Conservation (phyloP, 2,888 invertebrate genomes). For the Hypena proboscidalis region DNA sequence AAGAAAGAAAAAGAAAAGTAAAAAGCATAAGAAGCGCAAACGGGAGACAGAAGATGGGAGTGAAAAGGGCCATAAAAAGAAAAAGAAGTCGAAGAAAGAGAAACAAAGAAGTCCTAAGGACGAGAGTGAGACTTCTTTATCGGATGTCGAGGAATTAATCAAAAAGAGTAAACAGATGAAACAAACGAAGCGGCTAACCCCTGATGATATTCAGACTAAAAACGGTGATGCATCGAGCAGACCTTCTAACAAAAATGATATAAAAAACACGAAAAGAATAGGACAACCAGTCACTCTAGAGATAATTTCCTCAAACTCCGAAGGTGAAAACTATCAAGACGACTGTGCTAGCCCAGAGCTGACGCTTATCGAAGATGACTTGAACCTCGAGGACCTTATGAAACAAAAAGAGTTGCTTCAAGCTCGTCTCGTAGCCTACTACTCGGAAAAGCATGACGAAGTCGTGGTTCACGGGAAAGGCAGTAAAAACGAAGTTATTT, state of each 20-base stretch:
- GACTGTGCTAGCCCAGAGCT: constrained; percentile 90
- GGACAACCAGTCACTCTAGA: constrained; percentile 75
- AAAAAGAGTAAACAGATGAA: constrained; percentile 61
- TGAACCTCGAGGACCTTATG: constrained; percentile 95
- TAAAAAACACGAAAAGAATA: constrained; percentile 34
- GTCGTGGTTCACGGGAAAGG: constrained; percentile 57
- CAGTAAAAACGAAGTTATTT: constrained; percentile 74
- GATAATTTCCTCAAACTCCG: constrained; percentile 88
- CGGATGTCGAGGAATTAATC: constrained; percentile 71
- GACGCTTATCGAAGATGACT: constrained; percentile 92
- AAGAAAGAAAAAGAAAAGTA: constrained; percentile 82
- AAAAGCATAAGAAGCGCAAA: constrained; percentile 89
- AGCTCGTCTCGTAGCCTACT: constrained; percentile 91
- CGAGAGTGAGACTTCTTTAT: constrained; percentile 74
- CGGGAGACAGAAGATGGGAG: constrained; percentile 84
- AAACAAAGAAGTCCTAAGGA: constrained; percentile 76
- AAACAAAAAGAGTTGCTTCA: constrained; percentile 94
- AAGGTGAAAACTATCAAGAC: constrained; percentile 86
- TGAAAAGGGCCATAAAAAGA: constrained; percentile 83
- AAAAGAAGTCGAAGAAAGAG: constrained; percentile 82
- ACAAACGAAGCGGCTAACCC: constrained; percentile 32
- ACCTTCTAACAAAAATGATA: constrained; percentile 40
- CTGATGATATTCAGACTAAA: constrained; percentile 46
- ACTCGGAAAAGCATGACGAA: constrained; percentile 88
- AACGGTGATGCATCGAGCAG: constrained; percentile 57